phyloP scores from a whole-genome alignment of 1,140 invertebrate species.

The Orussus abietinus region DNA sequence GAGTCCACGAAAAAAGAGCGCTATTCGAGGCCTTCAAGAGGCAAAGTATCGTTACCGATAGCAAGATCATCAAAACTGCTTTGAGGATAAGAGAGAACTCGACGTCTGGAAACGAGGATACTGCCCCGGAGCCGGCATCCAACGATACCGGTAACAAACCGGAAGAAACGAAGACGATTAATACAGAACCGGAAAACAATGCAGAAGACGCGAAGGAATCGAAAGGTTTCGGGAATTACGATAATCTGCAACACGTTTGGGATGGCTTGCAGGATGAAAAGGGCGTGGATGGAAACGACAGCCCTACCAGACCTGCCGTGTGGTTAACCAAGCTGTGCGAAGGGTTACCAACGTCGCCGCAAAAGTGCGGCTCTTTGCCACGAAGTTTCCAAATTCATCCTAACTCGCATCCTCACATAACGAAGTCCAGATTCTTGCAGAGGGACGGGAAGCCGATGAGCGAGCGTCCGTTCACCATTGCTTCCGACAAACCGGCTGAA shows the following conservation, averaged over 20 bases:
- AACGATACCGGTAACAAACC: slow-evolving; percentile 1
- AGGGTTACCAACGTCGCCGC: slow-evolving; percentile 50
- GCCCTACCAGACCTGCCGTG: slow-evolving; percentile 57
- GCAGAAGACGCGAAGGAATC: slow-evolving; percentile 7
- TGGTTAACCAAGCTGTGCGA: slow-evolving; percentile 61
- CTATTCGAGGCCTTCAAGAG: slow-evolving; percentile 41
- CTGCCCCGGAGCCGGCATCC: not conserved
- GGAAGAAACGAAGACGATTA: not conserved
- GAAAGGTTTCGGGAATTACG: slow-evolving; percentile 46
- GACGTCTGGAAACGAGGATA: slow-evolving; percentile 17
- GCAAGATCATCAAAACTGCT: slow-evolving; percentile 38
- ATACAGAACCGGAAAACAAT: too few relatives aligned
- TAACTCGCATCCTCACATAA: slow-evolving; percentile 26
- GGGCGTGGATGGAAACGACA: slow-evolving; percentile 30
- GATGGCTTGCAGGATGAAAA: slow-evolving; percentile 34
- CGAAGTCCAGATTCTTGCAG: slow-evolving; percentile 45
- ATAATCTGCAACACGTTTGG: slow-evolving; percentile 53
- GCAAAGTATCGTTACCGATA: slow-evolving; percentile 41
- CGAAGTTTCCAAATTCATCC: slow-evolving; percentile 62
- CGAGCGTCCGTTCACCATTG: slow-evolving; percentile 67
- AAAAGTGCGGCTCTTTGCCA: slow-evolving; percentile 74
- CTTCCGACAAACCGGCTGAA: slow-evolving; percentile 57
- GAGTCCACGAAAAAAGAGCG: slow-evolving; percentile 32
- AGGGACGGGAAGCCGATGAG: slow-evolving; percentile 49
- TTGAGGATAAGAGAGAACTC: slow-evolving; percentile 40